Conservation (phyloP, 2,113 vertebrate species). For the Aythya baeri region DNA sequence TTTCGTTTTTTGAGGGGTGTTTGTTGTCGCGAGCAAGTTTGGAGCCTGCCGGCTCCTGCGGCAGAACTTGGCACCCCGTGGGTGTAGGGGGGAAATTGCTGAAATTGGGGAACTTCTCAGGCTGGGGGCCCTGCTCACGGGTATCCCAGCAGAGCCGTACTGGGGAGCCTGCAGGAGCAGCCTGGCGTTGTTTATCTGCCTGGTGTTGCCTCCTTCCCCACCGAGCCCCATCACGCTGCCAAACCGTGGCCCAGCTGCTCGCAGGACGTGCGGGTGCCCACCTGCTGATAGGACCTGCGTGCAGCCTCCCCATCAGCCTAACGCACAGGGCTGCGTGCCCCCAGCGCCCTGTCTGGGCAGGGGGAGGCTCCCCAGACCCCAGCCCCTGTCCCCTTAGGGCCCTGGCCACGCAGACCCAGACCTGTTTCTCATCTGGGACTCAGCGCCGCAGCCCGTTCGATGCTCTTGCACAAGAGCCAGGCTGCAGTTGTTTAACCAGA, state of each 20-base stretch:
- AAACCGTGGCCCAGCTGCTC: background rate
- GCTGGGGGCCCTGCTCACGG: no score
- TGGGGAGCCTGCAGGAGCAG: no score
- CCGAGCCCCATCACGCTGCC: no score
- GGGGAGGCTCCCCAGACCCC: background rate
- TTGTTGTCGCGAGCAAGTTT: no score
- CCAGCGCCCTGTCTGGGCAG: background rate
- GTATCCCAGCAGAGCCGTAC: no score
- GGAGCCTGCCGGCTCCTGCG: no score
- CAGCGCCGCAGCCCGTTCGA: background rate
- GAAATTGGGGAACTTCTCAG: no score
- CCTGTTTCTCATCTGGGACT: background rate
- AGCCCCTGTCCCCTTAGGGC: background rate
- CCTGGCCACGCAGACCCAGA: background rate
- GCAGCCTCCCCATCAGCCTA: background rate
- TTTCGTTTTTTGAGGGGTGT: no score
- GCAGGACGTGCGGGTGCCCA: background rate
- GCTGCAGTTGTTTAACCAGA: background rate
- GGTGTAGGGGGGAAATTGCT: no score
- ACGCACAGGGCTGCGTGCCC: background rate
- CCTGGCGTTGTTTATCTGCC: no score
- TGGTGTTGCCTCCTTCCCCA: no score
- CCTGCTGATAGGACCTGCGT: background rate
- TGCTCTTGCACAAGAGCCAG: background rate
- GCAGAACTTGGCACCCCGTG: no score